Evolutionary conservation across 2,113 vertebrate species (phyloP), one percentile per base, ranked within the genome.

Genomic region (Callionymus lyra): DNA sequence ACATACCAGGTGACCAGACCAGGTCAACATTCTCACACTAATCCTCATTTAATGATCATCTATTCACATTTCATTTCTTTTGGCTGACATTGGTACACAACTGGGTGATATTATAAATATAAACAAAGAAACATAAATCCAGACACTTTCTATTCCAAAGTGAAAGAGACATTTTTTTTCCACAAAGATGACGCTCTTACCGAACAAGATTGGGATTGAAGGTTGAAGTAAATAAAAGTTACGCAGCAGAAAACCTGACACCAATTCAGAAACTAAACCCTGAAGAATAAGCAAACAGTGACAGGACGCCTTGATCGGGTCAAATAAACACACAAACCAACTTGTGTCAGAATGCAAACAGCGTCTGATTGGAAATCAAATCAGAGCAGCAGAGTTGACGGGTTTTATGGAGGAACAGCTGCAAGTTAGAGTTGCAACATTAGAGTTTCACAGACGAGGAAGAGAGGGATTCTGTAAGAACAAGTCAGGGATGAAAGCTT

Each of bases 51-150:
- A 27, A 27, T 27, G 38, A 18, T 13, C 41, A 53, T 35, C 15
- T 12, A 12, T 39, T 16, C 27, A 11, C 41, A 38, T 34, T 34
- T 44, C 13, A 3, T n/a, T 16, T 38, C 21, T 40, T 56, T 46
- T 54, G 49, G 47, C 42, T 56, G 43, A 43, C 19, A 27, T 49
- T 46, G 21, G 12, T 61, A 32, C 17, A 36, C 11, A 52, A 46
- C 38, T 34, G 13, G 60, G 38, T 52, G 34, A 40, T 67, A 68
- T 53, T 44, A 57, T 65, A 72, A 80, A 77, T 74, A 65, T 76
- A 46, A 70, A 69, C 49, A 63, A 42, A 58, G 19, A 12, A 16
- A 54, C 46, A 54, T 32, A 53, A 60, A 55, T 31, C 14, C 46
- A 34, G 61, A 49, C 57, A 62, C 50, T 31, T 38, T 50, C 16